Conservation (phyloP, 1,140 invertebrate genomes). For the Drosophila willistoni region DNA sequence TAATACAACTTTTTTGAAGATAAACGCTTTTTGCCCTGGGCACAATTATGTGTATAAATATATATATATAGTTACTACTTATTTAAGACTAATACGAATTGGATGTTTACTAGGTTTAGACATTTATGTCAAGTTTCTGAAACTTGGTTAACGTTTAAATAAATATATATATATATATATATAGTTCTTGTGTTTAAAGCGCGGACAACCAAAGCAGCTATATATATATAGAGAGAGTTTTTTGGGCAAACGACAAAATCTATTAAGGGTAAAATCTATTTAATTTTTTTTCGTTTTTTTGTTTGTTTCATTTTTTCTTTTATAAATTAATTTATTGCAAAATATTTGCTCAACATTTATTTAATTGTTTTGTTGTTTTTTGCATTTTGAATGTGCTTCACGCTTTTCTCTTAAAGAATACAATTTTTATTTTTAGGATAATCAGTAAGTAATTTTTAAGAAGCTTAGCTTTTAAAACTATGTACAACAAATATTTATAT, state of each 20-base stretch:
- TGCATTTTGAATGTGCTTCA: slow-evolving; percentile 50
- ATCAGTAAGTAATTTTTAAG: slow-evolving; percentile 36
- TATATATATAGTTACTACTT: slow-evolving; percentile 6
- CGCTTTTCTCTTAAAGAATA: slow-evolving; percentile 38
- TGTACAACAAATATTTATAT: slow-evolving; percentile 35
- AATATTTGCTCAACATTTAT: slow-evolving; percentile 23
- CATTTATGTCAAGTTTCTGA: slow-evolving; percentile 33
- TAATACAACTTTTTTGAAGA: slow-evolving; percentile 63
- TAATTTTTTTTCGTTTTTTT: slow-evolving; percentile 3
- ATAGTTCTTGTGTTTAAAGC: slow-evolving; percentile 33
- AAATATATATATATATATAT: not conserved
- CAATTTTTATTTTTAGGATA: slow-evolving; percentile 44
- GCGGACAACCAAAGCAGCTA: slow-evolving; percentile 49
- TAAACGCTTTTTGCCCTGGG: slow-evolving; percentile 38
- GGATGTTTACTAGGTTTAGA: not conserved
- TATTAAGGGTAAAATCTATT: slow-evolving; percentile 41
- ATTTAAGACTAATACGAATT: slow-evolving; percentile 20
- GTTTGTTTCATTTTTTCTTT: not conserved
- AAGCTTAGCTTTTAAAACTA: slow-evolving; percentile 66
- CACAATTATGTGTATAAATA: slow-evolving; percentile 31
- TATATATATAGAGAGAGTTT: slow-evolving; percentile 7
- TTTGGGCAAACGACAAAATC: slow-evolving; percentile 44
- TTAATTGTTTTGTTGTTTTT: slow-evolving; percentile 38
- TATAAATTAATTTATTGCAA: slow-evolving; percentile 45
- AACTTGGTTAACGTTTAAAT: slow-evolving; percentile 43